Base-by-base conservation (phyloP, 2,888 invertebrate species). In the Pheosia gnoma region DNA sequence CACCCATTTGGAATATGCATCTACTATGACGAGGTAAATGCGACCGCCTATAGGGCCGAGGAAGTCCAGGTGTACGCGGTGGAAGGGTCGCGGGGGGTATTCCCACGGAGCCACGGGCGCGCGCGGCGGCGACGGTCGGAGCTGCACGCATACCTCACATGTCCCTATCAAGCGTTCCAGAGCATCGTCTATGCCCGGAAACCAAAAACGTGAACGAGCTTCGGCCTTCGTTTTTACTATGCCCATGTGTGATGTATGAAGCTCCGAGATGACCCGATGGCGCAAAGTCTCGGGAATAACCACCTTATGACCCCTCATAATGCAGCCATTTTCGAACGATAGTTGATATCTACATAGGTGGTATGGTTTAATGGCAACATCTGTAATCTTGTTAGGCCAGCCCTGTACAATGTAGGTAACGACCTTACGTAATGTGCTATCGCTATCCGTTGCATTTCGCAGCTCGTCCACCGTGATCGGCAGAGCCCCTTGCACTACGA, bases 191-290 rank as follows among this genome's bases (percentile, higher is more conserved):
- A 75, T 63, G 7, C 67, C 70, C 47, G 77, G 74, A 49, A 72
- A 77, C 74, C 77, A 75, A 51, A 77, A 64, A 9, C 75, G 53
- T 3, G 65, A 62, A 1, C 77, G 65, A 7, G 74, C 75, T 62
- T 76, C 75, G 6, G 71, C 67, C 65, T 78, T 79, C 3, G 64
- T 74, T 63, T 77, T 78, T 0, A 75, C 71, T 7, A 77, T 72
- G 0, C 78, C 77, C 11, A 75, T 59, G 65, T 78, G 76, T 4
- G 72, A 68, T 5, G 38, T 56, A 55, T 74, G 73, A 36, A 75
- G 25, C 43, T 74, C 72, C 0, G 9, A 39, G 25, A 72, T 49
- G 54, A 71, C 52, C 36, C 8, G 58, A 3, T 53, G 9, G 8
- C 59, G 60, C 38, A 77, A 63, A 4, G 36, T 43, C 41, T 62